Conservation (phyloP, 35 echinoderm and acorn worm genomes). For the Eucidaris tribuloides region DNA sequence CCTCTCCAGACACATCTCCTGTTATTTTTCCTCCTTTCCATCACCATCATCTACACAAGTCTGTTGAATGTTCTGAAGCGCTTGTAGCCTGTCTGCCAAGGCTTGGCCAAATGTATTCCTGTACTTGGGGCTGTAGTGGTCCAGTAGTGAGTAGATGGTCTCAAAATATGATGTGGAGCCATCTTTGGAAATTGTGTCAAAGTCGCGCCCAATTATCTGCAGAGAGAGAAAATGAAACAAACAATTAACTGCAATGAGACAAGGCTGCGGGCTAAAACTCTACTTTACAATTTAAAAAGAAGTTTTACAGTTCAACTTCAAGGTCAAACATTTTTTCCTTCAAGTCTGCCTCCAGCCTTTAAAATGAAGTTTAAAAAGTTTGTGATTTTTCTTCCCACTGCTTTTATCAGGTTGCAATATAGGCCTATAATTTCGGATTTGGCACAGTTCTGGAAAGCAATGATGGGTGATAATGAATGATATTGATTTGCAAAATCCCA, state of each 20-base stretch:
- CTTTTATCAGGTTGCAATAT: too few species aligned
- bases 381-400: too few species aligned
- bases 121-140: slow-evolving; percentile 88
- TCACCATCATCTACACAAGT: background rate
- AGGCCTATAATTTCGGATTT: too few species aligned
- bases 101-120: slow-evolving; percentile 85
- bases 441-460: too few species aligned
- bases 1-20: background rate
- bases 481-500: too few species aligned
- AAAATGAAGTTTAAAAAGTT: too few species aligned
- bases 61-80: slow-evolving; percentile 47
- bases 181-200: slow-evolving; percentile 48
- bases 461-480: too few species aligned
- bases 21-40: background rate
- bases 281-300: too few species aligned
- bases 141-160: slow-evolving; percentile 93
- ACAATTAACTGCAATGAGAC: background rate
- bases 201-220: slow-evolving; percentile 78
- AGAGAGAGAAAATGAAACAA: background rate
- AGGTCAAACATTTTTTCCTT: too few species aligned
- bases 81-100: slow-evolving; percentile 59
- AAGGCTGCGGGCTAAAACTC: background rate
- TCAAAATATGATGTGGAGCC: slow-evolving; percentile 65
- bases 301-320: too few species aligned
- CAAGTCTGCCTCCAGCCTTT: too few species aligned